Evolutionary conservation across 30 jellyfish, hydroid and myxozoan species (phyloP).

Genomic region (Aurelia sp.): DNA sequence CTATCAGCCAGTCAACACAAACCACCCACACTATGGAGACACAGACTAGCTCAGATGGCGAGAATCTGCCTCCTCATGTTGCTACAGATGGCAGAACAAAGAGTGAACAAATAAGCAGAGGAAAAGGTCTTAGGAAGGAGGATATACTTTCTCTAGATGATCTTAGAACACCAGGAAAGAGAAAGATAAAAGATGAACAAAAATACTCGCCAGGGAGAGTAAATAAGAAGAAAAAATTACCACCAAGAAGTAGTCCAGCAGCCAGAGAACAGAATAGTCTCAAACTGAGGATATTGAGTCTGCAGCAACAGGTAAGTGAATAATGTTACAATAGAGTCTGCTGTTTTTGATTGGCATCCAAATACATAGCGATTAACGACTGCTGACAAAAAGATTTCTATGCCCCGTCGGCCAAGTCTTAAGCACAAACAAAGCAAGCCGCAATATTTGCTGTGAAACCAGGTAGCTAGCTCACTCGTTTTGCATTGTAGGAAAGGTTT

Average conservation of each 20-base stretch:
- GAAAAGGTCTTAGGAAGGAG: not conserved
- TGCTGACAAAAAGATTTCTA: too few relatives aligned
- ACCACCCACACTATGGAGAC: constrained; percentile 45
- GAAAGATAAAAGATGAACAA: constrained; percentile 2
- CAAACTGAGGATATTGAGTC: constrained; percentile 61
- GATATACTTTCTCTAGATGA: not conserved
- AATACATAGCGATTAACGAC: too few relatives aligned
- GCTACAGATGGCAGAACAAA: not conserved
- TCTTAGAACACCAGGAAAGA: constrained; percentile 1
- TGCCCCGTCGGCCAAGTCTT: too few relatives aligned
- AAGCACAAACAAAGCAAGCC: too few relatives aligned
- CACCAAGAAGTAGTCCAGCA: constrained; percentile 58
- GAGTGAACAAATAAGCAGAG: not conserved
- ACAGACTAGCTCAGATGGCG: constrained; percentile 46
- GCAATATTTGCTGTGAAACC: too few relatives aligned
- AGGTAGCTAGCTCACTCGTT: too few relatives aligned
- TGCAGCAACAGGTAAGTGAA: constrained; percentile 59
- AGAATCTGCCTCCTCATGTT: constrained; percentile 6
- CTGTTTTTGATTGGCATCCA: too few relatives aligned
- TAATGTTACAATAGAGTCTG: too few relatives aligned
- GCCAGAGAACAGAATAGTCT: constrained; percentile 69
- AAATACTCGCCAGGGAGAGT: constrained; percentile 23
- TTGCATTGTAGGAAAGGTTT: too few relatives aligned
- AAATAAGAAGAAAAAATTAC: constrained; percentile 17
- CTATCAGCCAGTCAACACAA: constrained; percentile 41